Percentiles rank a stretch among this genome's conserved stretches.
Evolutionary conservation across 2,797 vertebrate genomes (phyloP).

Genomic region (Tamandua tetradactyla): DNA sequence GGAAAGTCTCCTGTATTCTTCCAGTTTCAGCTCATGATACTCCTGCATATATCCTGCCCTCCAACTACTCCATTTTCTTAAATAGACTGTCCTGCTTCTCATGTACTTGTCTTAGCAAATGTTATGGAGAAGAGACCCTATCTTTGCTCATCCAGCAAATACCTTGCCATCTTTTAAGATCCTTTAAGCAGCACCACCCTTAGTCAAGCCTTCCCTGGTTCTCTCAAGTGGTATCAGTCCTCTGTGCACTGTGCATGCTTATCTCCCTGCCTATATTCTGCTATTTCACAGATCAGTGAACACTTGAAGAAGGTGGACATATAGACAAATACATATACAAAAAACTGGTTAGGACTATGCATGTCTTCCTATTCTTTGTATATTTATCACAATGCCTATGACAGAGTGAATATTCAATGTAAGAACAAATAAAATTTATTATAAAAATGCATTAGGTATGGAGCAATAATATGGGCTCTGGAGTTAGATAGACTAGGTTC

Average conservation of each 20-base stretch:
- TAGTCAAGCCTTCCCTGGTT: background rate
- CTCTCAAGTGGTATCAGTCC: fast-evolving
- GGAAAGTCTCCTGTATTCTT: background rate
- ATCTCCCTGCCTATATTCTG: background rate
- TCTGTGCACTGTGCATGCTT: background rate
- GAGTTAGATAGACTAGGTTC: background rate
- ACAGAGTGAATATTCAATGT: background rate
- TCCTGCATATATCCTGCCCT: background rate
- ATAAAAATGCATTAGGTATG: background rate
- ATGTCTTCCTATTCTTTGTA: background rate
- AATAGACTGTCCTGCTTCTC: background rate
- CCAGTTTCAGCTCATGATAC: background rate
- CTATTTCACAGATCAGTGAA: background rate
- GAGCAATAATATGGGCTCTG: background rate
- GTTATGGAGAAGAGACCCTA: background rate
- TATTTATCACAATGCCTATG: background rate
- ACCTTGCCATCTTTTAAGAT: background rate
- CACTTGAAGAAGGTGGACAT: too few species aligned
- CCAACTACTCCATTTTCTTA: background rate
- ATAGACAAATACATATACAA: background rate
- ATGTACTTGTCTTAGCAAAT: background rate
- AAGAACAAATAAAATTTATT: background rate
- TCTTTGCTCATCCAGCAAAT: background rate
- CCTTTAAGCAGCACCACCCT: background rate
- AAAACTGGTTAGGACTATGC: background rate